Percentiles rank a stretch among this genome's conserved stretches.
Conservation (phyloP, 2,888 invertebrate species). For the Acholoe squamosa region DNA sequence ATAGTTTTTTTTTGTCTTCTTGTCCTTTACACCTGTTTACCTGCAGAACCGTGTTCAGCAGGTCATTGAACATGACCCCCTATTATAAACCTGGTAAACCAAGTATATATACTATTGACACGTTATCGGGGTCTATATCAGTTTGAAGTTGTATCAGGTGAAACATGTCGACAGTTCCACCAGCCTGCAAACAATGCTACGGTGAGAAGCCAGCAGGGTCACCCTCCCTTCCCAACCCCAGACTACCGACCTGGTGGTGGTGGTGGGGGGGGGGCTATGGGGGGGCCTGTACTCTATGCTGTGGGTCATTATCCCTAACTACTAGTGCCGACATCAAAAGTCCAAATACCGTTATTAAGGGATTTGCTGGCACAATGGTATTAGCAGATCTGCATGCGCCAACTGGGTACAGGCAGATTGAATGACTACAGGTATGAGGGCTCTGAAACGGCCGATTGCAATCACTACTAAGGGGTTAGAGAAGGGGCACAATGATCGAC, state of each 20-base stretch:
- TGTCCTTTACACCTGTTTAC: too few species aligned
- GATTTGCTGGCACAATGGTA: background rate
- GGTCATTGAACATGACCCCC: background rate
- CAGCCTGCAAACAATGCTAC: slow-evolving; percentile 23
- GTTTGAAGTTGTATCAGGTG: slow-evolving; percentile 46
- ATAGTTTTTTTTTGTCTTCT: too few species aligned
- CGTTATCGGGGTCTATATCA: background rate
- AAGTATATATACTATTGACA: background rate
- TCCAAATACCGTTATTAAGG: slow-evolving; percentile 58
- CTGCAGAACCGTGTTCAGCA: too few species aligned
- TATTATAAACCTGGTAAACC: background rate
- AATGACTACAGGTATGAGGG: slow-evolving; percentile 48
- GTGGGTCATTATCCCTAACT: slow-evolving; percentile 21
- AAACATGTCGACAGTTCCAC: background rate
- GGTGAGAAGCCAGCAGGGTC: background rate
- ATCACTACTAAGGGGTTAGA: background rate
- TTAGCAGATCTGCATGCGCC: slow-evolving; percentile 30
- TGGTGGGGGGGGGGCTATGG: background rate
- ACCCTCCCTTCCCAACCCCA: background rate
- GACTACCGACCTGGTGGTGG: background rate
- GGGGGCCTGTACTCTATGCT: background rate
- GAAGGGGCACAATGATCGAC: background rate
- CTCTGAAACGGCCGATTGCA: slow-evolving; percentile 26
- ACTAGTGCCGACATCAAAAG: slow-evolving; percentile 42
- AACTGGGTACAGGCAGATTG: slow-evolving; percentile 37